phyloP scores from a whole-genome alignment of 2,113 vertebrate genomes.

The Casuarius casuarius region DNA sequence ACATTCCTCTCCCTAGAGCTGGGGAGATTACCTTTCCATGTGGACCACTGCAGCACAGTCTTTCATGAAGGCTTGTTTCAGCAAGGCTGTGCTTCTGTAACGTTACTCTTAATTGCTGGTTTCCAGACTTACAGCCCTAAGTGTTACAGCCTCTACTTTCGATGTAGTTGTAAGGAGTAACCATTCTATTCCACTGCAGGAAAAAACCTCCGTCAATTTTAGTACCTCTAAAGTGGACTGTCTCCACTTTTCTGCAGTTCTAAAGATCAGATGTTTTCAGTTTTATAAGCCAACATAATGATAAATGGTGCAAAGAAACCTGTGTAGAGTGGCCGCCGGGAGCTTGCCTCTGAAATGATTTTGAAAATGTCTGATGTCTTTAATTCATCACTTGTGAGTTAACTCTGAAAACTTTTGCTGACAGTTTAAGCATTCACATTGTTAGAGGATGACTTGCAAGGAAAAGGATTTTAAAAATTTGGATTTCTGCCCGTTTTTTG shows the following conservation, averaged over 20 bases:
- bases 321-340: not conserved
- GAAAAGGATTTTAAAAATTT: constrained; percentile 28
- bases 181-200: not conserved
- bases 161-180: not conserved
- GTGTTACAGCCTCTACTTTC: not conserved
- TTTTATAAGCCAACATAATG: not conserved
- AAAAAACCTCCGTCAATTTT: accelerated
- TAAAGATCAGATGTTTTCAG: not conserved
- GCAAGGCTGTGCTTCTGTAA: not conserved
- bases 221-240: not conserved
- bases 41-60: not conserved
- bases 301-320: not conserved
- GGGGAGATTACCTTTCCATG: not conserved
- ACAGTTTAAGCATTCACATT: not conserved
- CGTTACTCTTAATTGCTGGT: not conserved
- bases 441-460: constrained; percentile 24
- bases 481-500: constrained; percentile 24
- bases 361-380: not conserved
- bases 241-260: not conserved
- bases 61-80: not conserved
- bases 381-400: not conserved
- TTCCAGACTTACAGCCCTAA: not conserved
- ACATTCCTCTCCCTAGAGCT: not conserved
- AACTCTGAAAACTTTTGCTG: not conserved
- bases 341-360: not conserved